Evolutionary conservation across 2,888 invertebrate genomes (phyloP), one percentile per base, ranked within the genome.

Genomic region (Digitonthophagus gazella): DNA sequence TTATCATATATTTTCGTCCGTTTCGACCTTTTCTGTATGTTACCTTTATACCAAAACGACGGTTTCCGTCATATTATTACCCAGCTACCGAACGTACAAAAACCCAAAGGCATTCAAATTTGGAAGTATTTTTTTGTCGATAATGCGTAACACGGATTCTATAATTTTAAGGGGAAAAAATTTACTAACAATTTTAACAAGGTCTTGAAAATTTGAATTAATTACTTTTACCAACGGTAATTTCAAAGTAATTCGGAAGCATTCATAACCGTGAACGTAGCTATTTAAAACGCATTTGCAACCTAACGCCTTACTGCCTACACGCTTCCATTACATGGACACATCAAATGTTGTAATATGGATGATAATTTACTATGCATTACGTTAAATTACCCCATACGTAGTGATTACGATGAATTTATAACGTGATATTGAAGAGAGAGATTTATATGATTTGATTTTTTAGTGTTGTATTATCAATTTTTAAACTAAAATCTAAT

Each of bases 1-100:
- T 66, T 66, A 66, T 20, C 19, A 58, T 58, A 58, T 20, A 54
- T 14, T 20, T 65, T 65, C 19, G 18, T 64, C 20, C 28, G 14
- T 64, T 15, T 11, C 15, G 11, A 11, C 6, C 28, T 44, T 44
- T 44, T 44, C 28, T 44, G 28, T 11, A 44, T 44, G 28, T 44
- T 44, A 8, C 8, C 11, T 44, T 44, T 44, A 44, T 44, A 44
- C 28, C 6, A 44, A 44, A 44, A 44, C 28, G 28, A 6, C 28
- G 28, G 28, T 44, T 44, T 44, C 28, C 28, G 28, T 44, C 28
- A 44, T 44, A 44, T 44, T 44, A 44, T 44, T 44, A 44, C 28
- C 28, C 28, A 11, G 28, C 28, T 44, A 44, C 28, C 28, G 28
- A 44, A 44, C 28, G 28, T 44, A 44, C 28, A 44, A 44, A n/a